These are phyloP conservation scores for Cyanoramphus novaezelandiae DNA, from an alignment of 2,113 vertebrate genomes.

Conservation along the genomic window DNA sequence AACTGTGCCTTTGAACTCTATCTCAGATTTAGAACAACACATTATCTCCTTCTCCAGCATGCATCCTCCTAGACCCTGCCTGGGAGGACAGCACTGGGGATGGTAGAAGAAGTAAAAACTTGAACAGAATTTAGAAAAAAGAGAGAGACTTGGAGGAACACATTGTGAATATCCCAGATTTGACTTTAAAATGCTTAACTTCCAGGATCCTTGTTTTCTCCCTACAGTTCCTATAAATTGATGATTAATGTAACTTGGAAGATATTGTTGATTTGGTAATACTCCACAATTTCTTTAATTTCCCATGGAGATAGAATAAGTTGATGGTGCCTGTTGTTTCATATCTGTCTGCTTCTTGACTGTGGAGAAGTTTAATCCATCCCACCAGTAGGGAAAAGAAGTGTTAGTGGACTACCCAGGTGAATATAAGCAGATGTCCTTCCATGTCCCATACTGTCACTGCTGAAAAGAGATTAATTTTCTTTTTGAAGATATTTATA, in stretches of 20 bases:
- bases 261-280: neutral
- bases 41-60: neutral
- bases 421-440: neutral
- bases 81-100: neutral
- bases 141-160: neutral
- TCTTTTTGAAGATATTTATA: neutral
- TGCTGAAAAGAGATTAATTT: neutral
- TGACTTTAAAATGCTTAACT: neutral
- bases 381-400: neutral
- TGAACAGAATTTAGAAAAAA: neutral
- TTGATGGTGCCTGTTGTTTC: neutral
- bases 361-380: neutral
- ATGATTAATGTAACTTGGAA: neutral
- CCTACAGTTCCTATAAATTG: accelerated
- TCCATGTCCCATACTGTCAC: neutral
- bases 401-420: neutral
- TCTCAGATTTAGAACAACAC: neutral
- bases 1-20: neutral
- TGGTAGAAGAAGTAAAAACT: neutral
- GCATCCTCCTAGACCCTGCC: accelerated
- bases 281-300: neutral
- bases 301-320: neutral
- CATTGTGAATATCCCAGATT: neutral
- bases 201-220: neutral
- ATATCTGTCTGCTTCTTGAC: neutral